Conservation (phyloP, 2,888 invertebrate species). For the Steinernema scapterisci region DNA sequence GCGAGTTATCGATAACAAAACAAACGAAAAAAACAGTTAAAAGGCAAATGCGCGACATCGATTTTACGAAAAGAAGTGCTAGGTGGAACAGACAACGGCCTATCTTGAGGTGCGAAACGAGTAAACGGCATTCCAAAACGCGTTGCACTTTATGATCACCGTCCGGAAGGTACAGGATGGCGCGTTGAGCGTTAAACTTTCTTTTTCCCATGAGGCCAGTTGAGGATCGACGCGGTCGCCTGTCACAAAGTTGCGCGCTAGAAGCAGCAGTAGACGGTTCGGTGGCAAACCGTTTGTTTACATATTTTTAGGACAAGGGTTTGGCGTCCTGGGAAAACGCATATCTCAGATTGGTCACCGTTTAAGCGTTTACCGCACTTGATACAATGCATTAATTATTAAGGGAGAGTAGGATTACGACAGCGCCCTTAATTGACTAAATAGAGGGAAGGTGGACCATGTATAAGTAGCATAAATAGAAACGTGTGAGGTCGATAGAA, state of each 20-base stretch:
- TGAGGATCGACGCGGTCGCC: background rate
- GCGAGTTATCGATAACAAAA: background rate
- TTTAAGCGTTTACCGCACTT: too few relatives aligned
- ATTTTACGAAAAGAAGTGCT: background rate
- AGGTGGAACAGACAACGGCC: background rate
- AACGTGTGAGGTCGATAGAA: too few relatives aligned
- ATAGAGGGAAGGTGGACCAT: too few relatives aligned
- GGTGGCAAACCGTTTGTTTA: too few relatives aligned
- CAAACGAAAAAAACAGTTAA: background rate
- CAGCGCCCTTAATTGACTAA: too few relatives aligned
- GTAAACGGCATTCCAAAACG: background rate
- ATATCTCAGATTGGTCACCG: too few relatives aligned
- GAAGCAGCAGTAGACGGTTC: too few relatives aligned
- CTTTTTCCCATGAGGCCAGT: conserved; percentile 4
- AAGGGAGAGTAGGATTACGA: too few relatives aligned
- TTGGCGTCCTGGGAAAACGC: background rate
- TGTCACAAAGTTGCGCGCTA: too few relatives aligned
- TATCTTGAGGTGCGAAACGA: background rate
- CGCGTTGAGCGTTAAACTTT: background rate
- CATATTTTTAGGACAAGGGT: too few relatives aligned
- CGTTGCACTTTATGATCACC: conserved; percentile 26
- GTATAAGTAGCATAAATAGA: too few relatives aligned
- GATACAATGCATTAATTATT: too few relatives aligned
- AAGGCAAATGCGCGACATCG: background rate
- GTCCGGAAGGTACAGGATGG: background rate